These are phyloP conservation scores for Brienomyrus brachyistius DNA, from an alignment of 2,113 vertebrate genomes.

Conservation along the genomic window DNA sequence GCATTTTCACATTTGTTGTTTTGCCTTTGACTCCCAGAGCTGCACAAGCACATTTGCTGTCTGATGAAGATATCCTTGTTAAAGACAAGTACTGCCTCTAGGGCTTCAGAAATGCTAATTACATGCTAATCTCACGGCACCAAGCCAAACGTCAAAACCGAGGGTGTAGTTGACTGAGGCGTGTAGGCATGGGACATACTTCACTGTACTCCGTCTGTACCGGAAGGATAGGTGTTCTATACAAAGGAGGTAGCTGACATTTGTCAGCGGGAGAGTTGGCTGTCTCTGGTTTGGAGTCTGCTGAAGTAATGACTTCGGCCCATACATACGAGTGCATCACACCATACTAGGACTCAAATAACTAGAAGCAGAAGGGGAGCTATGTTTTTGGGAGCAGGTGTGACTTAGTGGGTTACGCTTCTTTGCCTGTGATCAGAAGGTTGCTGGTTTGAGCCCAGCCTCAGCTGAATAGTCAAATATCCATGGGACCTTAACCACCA, in stretches of 20 bases:
- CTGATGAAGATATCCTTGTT: background rate
- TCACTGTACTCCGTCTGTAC: background rate
- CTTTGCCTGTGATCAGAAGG: background rate
- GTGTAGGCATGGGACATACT: background rate
- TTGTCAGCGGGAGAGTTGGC: background rate
- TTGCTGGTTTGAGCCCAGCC: background rate
- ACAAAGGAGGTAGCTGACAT: background rate
- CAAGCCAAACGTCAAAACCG: background rate
- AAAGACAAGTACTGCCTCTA: background rate
- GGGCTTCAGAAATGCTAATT: conserved; percentile 9
- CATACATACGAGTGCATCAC: background rate
- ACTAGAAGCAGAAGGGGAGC: background rate
- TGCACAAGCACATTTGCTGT: background rate
- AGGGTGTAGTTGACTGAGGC: background rate
- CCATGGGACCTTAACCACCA: background rate
- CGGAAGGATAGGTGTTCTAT: background rate
- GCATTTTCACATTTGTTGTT: background rate
- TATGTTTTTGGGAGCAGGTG: background rate
- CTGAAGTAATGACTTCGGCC: background rate
- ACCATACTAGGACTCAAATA: background rate
- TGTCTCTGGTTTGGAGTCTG: background rate
- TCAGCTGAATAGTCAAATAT: background rate
- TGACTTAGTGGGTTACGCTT: background rate
- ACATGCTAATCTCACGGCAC: background rate
- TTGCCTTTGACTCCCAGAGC: background rate